These are phyloP conservation scores for Nyctalus aviator DNA, from an alignment of 2,797 vertebrate genomes.

Conservation along the genomic window DNA sequence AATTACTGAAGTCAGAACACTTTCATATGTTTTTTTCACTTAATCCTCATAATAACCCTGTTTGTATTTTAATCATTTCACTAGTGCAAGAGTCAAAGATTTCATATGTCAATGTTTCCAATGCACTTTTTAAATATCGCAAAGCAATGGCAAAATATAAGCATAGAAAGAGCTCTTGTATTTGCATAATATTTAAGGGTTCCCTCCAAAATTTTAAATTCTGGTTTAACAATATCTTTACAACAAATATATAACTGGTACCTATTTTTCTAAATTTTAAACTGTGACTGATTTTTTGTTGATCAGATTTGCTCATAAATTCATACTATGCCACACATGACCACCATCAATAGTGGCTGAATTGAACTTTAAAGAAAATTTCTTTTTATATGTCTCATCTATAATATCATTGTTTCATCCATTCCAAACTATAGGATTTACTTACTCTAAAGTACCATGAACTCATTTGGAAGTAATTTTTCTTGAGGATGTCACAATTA, in stretches of 20 bases:
- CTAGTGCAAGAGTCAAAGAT: background rate
- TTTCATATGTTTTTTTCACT: slow-evolving; percentile 8
- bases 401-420: slow-evolving; percentile 59
- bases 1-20: background rate
- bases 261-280: slow-evolving; percentile 73
- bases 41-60: background rate
- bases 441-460: slow-evolving; percentile 73
- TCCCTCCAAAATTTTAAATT: background rate
- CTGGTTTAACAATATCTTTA: slow-evolving; percentile 43
- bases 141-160: background rate
- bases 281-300: slow-evolving; percentile 68
- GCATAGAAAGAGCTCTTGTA: background rate
- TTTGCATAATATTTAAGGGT: background rate
- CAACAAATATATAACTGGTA: slow-evolving; percentile 19
- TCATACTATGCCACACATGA: slow-evolving; percentile 24
- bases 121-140: slow-evolving; percentile 35
- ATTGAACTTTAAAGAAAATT: slow-evolving; percentile 63
- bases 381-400: slow-evolving; percentile 20
- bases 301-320: slow-evolving; percentile 38
- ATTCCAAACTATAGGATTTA: slow-evolving; percentile 60
- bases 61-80: slow-evolving; percentile 68
- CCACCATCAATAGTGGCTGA: background rate
- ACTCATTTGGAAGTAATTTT: slow-evolving; percentile 66
- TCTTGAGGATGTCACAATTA: slow-evolving; percentile 76
- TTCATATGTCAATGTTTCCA: background rate